Conservation (phyloP, 1,140 invertebrate species). For the Scaptodrosophila lebanonensis region DNA sequence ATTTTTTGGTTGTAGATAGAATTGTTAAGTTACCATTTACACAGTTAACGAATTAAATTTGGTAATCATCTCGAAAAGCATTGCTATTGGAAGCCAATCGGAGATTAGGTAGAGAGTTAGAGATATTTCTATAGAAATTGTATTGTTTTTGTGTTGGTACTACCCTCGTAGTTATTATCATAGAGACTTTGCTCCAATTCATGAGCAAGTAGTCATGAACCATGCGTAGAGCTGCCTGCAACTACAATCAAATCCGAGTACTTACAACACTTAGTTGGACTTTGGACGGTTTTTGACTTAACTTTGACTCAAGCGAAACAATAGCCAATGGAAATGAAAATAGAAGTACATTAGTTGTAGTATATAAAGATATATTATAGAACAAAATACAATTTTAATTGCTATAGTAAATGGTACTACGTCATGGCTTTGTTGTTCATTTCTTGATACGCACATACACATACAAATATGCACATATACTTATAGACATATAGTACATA, state of each 20-base stretch:
- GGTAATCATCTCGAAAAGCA: no score
- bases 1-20: no score
- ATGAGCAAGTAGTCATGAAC: conserved; percentile 6
- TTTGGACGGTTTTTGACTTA: conserved; percentile 36
- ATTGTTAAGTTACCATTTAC: no score
- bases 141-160: no score
- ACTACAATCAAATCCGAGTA: no score
- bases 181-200: conserved; percentile 37
- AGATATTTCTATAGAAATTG: no score
- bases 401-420: conserved; percentile 32
- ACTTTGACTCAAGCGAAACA: conserved; percentile 35
- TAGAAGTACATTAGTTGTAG: not conserved
- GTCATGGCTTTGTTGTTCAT: conserved; percentile 27
- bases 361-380: conserved; percentile 25
- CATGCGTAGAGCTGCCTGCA: no score
- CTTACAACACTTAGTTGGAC: conserved; percentile 19
- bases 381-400: conserved; percentile 27
- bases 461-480: no score
- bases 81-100: conserved; percentile 12
- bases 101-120: no score
- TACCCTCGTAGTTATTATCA: conserved; percentile 44
- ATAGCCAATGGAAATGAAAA: conserved; percentile 33
- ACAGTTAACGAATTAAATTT: no score
- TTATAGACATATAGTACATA: no score
- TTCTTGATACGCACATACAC: no score